Evolutionary conservation across 2,797 vertebrate species (phyloP), one percentile per base, ranked within the genome.

Genomic region (Otus scops): DNA sequence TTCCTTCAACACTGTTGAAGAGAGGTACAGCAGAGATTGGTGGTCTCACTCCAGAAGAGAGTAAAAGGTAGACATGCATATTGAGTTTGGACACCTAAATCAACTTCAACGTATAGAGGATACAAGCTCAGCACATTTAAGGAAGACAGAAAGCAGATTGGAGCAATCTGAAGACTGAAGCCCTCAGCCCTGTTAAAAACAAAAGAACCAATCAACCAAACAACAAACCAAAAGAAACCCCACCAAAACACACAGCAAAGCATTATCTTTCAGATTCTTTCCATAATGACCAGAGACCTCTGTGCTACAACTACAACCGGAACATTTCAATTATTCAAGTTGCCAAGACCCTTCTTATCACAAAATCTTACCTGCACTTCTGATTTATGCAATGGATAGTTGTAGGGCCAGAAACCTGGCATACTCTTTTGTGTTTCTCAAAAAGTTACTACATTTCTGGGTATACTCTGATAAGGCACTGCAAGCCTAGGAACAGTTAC

Each of bases 381-480:
- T 26, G 32, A 63, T 64, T 68, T 28, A 71, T 30, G 39, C 24
- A 32, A 45, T 0, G 0, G 9, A 28, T 2, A 45, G 21, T 4
- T 50, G 32, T 80, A 91, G 24, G 20, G 21, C 5, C 41, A 73
- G 28, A 63, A 7, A 87, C 16, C 3, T 53, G 30, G 8, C 2
- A 7, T 4, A 26, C 6, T 70, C n/a, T 17, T 70, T 27, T 36
- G 8, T 30, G 65, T 38, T 64, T 85, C 34, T 85, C 34, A 56
- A 36, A 80, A 57, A 75, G 22, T 39, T 68, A 51, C 7, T 12
- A 7, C 36, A 39, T 60, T 78, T 74, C 81, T 64, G 45, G 54
- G 9, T 73, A 22, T 38, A 57, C 26, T 57, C 32, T 27, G 20
- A 53, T 26, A 78, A 68, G 4, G 4, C 6, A 9, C 5, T 89